Evolutionary conservation across 1,140 invertebrate genomes (phyloP).

Genomic region (Microplitis mediator): DNA sequence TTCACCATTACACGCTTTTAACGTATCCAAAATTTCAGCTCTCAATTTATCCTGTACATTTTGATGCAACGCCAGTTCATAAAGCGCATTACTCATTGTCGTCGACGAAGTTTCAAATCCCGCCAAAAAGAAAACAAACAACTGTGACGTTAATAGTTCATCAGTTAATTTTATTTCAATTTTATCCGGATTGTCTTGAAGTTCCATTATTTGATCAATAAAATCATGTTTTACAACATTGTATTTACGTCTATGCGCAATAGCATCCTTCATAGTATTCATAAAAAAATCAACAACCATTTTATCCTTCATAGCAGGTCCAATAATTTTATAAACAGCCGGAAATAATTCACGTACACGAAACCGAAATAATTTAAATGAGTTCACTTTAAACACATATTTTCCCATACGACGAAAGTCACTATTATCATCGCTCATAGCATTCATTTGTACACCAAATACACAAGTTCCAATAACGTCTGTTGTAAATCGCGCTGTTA

Average conservation of each 20-base stretch:
- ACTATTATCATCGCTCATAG: slow-evolving; percentile 48
- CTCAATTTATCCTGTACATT: slow-evolving; percentile 38
- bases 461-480: slow-evolving; percentile 22
- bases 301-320: slow-evolving; percentile 31
- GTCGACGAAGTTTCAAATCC: slow-evolving; percentile 43
- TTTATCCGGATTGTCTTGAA: slow-evolving; percentile 55
- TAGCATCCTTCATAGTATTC: slow-evolving; percentile 54
- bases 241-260: slow-evolving; percentile 59
- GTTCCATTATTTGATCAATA: slow-evolving; percentile 63
- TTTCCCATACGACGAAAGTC: slow-evolving; percentile 60
- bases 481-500: slow-evolving; percentile 6
- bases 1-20: slow-evolving; percentile 37
- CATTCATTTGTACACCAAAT: slow-evolving; percentile 18
- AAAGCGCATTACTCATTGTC: slow-evolving; percentile 36
- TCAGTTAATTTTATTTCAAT: slow-evolving; percentile 37
- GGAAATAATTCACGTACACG: slow-evolving; percentile 40
- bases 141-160: slow-evolving; percentile 35
- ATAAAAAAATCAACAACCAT: slow-evolving; percentile 61
- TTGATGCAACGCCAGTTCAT: slow-evolving; percentile 37
- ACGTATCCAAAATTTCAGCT: slow-evolving; percentile 57
- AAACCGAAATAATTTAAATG: slow-evolving; percentile 37
- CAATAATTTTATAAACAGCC: slow-evolving; percentile 37
- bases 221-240: slow-evolving; percentile 64
- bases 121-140: slow-evolving; percentile 40
- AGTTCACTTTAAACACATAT: slow-evolving; percentile 44